Conservation (phyloP, 2,888 invertebrate species). For the Lithophane ornitopus region DNA sequence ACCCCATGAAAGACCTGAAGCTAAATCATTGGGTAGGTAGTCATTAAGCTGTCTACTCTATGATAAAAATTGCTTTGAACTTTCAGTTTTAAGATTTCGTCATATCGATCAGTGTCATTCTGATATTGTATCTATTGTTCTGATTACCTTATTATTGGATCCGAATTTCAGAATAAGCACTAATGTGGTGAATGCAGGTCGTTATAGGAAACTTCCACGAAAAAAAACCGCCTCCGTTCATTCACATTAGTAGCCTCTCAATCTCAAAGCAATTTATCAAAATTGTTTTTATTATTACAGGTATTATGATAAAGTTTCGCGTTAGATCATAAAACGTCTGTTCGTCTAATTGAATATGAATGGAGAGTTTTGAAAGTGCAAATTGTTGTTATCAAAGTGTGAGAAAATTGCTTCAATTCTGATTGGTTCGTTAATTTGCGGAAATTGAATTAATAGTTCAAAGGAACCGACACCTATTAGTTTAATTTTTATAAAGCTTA, state of each 20-base stretch:
- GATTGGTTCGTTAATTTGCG: conserved; percentile 26
- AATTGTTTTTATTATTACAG: conserved; percentile 52
- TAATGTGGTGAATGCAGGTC: not conserved
- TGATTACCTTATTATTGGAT: not conserved
- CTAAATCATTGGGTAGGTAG: too few relatives aligned
- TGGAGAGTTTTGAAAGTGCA: conserved; percentile 53
- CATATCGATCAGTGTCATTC: too few relatives aligned
- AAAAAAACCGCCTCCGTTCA: not conserved
- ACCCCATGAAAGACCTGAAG: not conserved
- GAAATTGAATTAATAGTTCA: conserved; percentile 30
- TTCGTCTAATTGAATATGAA: conserved; percentile 51
- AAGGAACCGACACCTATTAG: conserved; percentile 11
- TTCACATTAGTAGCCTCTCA: not conserved
- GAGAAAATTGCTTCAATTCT: conserved; percentile 25
- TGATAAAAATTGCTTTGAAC: not conserved
- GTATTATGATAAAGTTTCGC: conserved; percentile 46
- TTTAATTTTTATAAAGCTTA: not conserved
- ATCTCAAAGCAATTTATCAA: conserved; percentile 40
- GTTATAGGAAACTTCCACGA: not conserved
- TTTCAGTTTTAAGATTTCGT: too few relatives aligned
- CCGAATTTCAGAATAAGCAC: not conserved
- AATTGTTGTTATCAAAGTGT: conserved; percentile 44
- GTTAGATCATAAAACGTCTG: conserved; percentile 45
- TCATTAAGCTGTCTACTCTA: too few relatives aligned
- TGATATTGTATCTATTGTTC: too few relatives aligned